Evolutionary conservation across 1,140 invertebrate species (phyloP), one percentile per base, ranked within the genome.

Genomic region (Lamellibrachia luymesi): DNA sequence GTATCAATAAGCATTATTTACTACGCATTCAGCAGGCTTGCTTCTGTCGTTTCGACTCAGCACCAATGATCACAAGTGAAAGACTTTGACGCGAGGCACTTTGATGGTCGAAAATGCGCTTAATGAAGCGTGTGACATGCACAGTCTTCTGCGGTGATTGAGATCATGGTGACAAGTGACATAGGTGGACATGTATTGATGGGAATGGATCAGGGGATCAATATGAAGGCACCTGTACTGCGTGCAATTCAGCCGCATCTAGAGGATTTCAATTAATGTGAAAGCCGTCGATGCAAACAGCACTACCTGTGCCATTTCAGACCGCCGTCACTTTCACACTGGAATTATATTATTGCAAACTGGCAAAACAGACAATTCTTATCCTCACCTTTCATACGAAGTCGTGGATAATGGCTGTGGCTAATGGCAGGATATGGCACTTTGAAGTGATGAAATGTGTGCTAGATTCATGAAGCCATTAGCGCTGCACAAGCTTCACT

Each of bases 341-440:
- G 64, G 64, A 80, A 80, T 80, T 80, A 80, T 80, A 80, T 80
- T 80, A 80, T 80, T 80, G 64, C 64, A 80, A 80, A 80, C 64
- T 80, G 64, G 64, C 13, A 80, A 80, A 80, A 17, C 64, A 80
- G 64, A 80, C 64, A 80, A 80, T 80, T 80, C 64, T 80, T 80
- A 80, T 80, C 13, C 64, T 80, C 64, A 22, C 64, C 13, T 17
- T 80, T 80, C 64, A 80, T 80, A 80, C 17, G 13, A 80, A 80
- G 64, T 80, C 64, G 13, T 10, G 64, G 64, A 80, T 80, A 80
- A 80, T 80, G 64, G 64, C 64, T 80, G 64, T 2, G 64, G 64
- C 64, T 80, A 80, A 80, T 80, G 64, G 64, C 64, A 80, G 64
- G 64, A 80, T 80, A 80, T 80, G 64, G 64, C 64, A 80, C 64